phyloP scores from a whole-genome alignment of 2,113 vertebrate species.

The Myotis davidii region DNA sequence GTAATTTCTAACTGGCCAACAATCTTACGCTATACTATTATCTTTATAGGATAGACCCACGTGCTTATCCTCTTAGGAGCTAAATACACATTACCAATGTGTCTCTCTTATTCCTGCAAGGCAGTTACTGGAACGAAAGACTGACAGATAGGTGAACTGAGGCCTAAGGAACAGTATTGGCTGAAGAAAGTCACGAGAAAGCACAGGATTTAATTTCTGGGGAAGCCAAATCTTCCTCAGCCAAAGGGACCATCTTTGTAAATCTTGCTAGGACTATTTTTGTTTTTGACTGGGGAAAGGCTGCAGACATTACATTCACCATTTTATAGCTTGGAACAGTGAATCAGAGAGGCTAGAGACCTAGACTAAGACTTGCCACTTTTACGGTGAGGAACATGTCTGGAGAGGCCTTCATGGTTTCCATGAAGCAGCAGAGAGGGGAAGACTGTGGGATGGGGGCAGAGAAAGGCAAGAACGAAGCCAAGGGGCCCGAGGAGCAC shows the following conservation, averaged over 20 bases:
- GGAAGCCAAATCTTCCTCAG: not conserved
- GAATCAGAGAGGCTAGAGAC: not conserved
- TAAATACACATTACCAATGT: not conserved
- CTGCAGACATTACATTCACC: not conserved
- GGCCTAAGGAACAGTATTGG: not conserved
- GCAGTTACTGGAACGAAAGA: not conserved
- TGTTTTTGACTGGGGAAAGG: not conserved
- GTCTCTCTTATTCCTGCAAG: not conserved
- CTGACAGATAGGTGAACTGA: not conserved
- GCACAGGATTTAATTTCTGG: not conserved
- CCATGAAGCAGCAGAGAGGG: not conserved
- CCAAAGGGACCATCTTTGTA: not conserved
- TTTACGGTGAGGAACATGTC: not conserved
- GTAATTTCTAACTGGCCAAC: not conserved
- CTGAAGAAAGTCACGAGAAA: not conserved
- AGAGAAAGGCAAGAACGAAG: not conserved
- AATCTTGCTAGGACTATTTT: not conserved
- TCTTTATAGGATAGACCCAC: not conserved
- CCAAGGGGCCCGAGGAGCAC: not conserved
- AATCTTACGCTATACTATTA: not conserved
- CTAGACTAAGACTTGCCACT: not conserved
- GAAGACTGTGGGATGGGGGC: not conserved
- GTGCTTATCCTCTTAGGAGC: not conserved
- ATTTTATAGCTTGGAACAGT: not conserved
- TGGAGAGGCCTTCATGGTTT: not conserved